Evolutionary conservation across 2,113 vertebrate species (phyloP).

Genomic region (Tenrec ecaudatus): DNA sequence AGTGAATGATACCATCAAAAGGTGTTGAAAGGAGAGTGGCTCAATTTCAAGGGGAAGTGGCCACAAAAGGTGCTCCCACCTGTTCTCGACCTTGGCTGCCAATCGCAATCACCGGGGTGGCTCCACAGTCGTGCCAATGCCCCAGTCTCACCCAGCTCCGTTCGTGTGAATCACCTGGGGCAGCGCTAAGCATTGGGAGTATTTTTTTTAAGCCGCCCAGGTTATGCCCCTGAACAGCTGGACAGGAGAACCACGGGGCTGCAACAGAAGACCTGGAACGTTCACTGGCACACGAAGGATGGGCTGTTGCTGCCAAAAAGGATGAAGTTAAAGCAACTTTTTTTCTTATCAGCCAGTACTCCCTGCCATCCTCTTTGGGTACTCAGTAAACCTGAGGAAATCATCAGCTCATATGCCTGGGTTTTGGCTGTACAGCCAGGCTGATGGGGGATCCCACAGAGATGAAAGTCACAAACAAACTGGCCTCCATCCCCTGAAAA

Average conservation of each 20-base stretch:
- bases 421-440: not conserved
- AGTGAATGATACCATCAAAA: not conserved
- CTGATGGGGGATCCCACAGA: not conserved
- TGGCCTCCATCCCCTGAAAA: not conserved
- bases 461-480: constrained; percentile 1
- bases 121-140: not conserved
- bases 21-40: not conserved
- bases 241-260: not conserved
- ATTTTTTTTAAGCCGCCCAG: not conserved
- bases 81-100: not conserved
- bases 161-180: not conserved
- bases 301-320: not conserved
- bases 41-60: not conserved
- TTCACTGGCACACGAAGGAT: not conserved
- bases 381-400: not conserved
- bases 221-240: not conserved
- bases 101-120: not conserved
- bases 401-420: not conserved
- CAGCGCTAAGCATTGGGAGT: not conserved
- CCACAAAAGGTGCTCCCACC: not conserved
- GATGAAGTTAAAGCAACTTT: not conserved
- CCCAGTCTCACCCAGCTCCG: not conserved
- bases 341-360: not conserved
- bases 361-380: not conserved
- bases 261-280: not conserved